phyloP scores from a whole-genome alignment of 2,888 invertebrate genomes.

The Apotomis turbidana region DNA sequence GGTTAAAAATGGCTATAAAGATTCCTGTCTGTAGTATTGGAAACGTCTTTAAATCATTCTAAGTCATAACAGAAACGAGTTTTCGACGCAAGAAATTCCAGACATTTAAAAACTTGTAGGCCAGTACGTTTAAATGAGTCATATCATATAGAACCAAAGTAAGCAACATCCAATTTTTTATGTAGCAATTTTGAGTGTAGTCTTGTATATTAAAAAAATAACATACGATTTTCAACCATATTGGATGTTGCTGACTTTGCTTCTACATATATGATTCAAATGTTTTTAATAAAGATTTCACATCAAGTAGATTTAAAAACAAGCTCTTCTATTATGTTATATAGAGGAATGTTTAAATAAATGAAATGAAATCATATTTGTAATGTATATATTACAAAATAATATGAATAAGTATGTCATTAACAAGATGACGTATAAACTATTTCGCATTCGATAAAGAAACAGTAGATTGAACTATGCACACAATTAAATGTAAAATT shows the following conservation, averaged over 20 bases:
- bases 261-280: too few species aligned
- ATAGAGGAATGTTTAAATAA: not conserved
- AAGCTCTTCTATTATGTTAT: not conserved
- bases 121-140: not conserved
- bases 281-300: slow-evolving; percentile 11
- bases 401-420: not conserved
- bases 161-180: too few species aligned
- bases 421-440: slow-evolving; percentile 13
- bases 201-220: too few species aligned
- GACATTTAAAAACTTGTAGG: slow-evolving; percentile 1
- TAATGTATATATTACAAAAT: not conserved
- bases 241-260: too few species aligned
- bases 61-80: not conserved
- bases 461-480: slow-evolving; percentile 13
- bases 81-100: slow-evolving; percentile 24
- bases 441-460: slow-evolving; percentile 1
- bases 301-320: not conserved
- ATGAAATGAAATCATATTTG: too few species aligned
- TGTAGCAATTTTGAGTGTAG: too few species aligned
- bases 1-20: not conserved
- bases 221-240: too few species aligned
- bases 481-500: too few species aligned
- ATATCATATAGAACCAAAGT: too few species aligned
- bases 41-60: slow-evolving; percentile 5
- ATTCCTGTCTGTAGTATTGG: not conserved